Conservation (phyloP, 2,888 invertebrate genomes). For the Dicycla oo region DNA sequence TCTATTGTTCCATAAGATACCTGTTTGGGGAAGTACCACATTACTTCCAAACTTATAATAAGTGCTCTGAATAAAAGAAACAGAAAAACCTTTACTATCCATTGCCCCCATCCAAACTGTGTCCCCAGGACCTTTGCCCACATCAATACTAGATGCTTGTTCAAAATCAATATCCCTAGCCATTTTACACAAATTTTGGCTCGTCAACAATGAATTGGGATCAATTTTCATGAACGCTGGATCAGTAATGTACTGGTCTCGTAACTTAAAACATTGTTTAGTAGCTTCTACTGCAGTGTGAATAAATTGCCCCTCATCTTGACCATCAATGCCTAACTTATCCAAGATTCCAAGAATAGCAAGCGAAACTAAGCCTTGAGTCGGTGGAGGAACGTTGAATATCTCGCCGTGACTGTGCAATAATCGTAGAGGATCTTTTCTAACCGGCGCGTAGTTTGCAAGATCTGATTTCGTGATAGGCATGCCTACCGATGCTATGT, state of each 20-base stretch:
- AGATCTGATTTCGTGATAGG: slow-evolving; percentile 83
- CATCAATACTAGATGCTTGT: slow-evolving; percentile 67
- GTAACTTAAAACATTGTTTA: slow-evolving; percentile 77
- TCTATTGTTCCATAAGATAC: slow-evolving; percentile 86
- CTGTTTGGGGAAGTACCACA: slow-evolving; percentile 82
- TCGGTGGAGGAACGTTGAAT: slow-evolving; percentile 84
- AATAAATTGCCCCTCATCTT: slow-evolving; percentile 81
- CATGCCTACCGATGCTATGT: slow-evolving; percentile 78
- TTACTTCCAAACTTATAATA: slow-evolving; percentile 83
- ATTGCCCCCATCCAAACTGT: slow-evolving; percentile 87
- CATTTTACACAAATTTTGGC: slow-evolving; percentile 74
- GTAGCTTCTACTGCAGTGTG: slow-evolving; percentile 84
- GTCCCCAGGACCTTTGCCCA: slow-evolving; percentile 80
- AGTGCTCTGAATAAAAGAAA: slow-evolving; percentile 86
- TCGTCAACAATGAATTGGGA: slow-evolving; percentile 74
- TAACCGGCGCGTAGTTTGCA: slow-evolving; percentile 76
- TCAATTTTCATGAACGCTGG: slow-evolving; percentile 80
- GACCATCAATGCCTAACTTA: slow-evolving; percentile 78
- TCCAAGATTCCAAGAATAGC: slow-evolving; percentile 82
- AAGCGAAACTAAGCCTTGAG: slow-evolving; percentile 84
- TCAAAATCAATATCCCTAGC: slow-evolving; percentile 74
- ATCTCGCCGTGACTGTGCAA: slow-evolving; percentile 79
- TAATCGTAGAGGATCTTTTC: slow-evolving; percentile 79
- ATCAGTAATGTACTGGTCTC: slow-evolving; percentile 82
- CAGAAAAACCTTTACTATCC: slow-evolving; percentile 85